Percentiles rank a stretch among this genome's conserved stretches.
Evolutionary conservation across 2,888 invertebrate species (phyloP).

Genomic region (Gymnosoma rotundatum): DNA sequence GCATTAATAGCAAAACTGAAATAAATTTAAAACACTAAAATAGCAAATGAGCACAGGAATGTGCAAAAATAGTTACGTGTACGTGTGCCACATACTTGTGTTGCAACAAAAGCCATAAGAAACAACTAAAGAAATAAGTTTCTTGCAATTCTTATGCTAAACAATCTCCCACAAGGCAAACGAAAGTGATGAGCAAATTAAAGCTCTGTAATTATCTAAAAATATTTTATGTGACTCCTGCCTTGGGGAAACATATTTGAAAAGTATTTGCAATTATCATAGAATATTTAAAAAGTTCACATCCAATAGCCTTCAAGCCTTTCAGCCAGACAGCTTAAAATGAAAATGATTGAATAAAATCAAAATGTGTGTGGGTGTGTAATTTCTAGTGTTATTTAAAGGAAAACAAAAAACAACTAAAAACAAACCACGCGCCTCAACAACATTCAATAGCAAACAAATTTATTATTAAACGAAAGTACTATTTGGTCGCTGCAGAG

Average conservation of each 20-base stretch:
- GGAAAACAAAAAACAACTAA: conserved; percentile 43
- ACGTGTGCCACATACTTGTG: conserved; percentile 46
- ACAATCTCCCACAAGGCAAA: no score
- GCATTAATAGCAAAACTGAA: neutral
- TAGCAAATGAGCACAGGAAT: conserved; percentile 19
- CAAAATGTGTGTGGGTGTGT: conserved; percentile 54
- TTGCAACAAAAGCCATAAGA: neutral
- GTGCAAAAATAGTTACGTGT: conserved; percentile 27
- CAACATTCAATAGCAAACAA: conserved; percentile 38
- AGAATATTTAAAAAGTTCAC: neutral
- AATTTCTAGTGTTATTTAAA: conserved; percentile 39
- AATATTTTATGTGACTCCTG: no score
- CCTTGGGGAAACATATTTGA: no score
- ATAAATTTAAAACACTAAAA: neutral
- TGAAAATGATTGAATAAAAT: neutral
- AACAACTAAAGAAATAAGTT: no score
- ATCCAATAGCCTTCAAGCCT: no score
- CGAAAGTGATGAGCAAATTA: no score
- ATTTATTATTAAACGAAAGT: conserved; percentile 10
- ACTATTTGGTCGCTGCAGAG: conserved; percentile 3
- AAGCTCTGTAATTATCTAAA: no score
- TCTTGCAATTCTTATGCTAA: no score
- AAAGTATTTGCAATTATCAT: neutral
- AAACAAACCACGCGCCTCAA: conserved; percentile 66
- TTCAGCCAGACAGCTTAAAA: neutral